phyloP scores from a whole-genome alignment of 2,113 vertebrate species.

The Emydura subglobosa region DNA sequence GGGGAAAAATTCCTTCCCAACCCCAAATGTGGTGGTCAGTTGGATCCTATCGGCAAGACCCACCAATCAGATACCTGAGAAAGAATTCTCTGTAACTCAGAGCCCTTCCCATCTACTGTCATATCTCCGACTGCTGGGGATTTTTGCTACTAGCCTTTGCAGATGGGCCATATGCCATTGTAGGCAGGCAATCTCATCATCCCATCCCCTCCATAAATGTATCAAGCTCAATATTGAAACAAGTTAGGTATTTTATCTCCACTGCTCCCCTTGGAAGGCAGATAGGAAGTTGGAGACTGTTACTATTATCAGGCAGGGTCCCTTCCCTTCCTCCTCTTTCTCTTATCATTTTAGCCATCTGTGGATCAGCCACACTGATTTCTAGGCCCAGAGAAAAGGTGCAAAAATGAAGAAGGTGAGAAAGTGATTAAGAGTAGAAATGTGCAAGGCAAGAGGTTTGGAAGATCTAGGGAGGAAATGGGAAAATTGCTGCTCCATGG shows the following conservation, averaged over 20 bases:
- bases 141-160: too few species aligned
- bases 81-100: too few species aligned
- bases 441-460: neutral
- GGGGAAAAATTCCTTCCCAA: neutral
- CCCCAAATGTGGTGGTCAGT: neutral
- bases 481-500: neutral
- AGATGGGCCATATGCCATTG: too few species aligned
- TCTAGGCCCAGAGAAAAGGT: neutral
- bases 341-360: neutral
- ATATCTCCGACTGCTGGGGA: too few species aligned
- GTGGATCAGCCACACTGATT: neutral
- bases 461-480: neutral
- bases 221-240: neutral
- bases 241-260: slow-evolving; percentile 17
- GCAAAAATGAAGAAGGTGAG: neutral
- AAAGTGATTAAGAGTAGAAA: neutral
- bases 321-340: neutral
- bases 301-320: neutral
- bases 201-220: neutral
- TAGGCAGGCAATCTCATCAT: too few species aligned
- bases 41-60: too few species aligned
- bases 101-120: too few species aligned
- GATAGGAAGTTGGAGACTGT: neutral
- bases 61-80: too few species aligned
- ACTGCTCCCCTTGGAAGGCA: neutral